Evolutionary conservation across 2,113 vertebrate genomes (phyloP).

Genomic region (Trichomycterus rosablanca): DNA sequence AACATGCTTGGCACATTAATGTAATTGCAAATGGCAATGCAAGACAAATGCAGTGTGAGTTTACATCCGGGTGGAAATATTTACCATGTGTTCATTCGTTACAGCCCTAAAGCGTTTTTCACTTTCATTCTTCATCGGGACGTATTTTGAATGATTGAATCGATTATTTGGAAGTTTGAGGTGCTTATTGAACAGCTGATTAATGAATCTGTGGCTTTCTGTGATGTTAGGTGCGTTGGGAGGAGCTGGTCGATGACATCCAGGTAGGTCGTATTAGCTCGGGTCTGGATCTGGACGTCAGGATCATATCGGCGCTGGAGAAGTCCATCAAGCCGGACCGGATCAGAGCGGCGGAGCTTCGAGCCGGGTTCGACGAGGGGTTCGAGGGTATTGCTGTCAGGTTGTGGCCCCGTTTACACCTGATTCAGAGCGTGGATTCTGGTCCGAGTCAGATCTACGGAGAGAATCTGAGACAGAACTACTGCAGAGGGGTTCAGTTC

Average conservation of each 20-base stretch:
- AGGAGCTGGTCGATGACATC: constrained; percentile 72
- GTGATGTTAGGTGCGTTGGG: constrained; percentile 54
- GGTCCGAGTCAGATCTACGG: constrained; percentile 72
- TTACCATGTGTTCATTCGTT: too few relatives aligned
- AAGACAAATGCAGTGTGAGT: too few relatives aligned
- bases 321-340: constrained; percentile 60
- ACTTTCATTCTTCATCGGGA: too few relatives aligned
- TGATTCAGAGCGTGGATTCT: constrained; percentile 75
- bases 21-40: too few relatives aligned
- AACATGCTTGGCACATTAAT: too few relatives aligned
- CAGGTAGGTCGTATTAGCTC: constrained; percentile 66
- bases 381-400: constrained; percentile 74
- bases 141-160: too few relatives aligned
- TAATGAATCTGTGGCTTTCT: too few relatives aligned
- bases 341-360: constrained; percentile 66
- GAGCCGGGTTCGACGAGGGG: constrained; percentile 61
- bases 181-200: too few relatives aligned
- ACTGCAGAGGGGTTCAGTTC: constrained; percentile 77
- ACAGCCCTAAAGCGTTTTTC: too few relatives aligned
- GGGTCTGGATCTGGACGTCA: constrained; percentile 57
- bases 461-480: constrained; percentile 64
- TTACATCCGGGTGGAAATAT: too few relatives aligned
- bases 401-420: constrained; percentile 80
- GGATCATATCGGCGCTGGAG: constrained; percentile 55
- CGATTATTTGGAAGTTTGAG: too few relatives aligned